Conservation (phyloP, 2,113 vertebrate genomes). For the Indicator indicator region DNA sequence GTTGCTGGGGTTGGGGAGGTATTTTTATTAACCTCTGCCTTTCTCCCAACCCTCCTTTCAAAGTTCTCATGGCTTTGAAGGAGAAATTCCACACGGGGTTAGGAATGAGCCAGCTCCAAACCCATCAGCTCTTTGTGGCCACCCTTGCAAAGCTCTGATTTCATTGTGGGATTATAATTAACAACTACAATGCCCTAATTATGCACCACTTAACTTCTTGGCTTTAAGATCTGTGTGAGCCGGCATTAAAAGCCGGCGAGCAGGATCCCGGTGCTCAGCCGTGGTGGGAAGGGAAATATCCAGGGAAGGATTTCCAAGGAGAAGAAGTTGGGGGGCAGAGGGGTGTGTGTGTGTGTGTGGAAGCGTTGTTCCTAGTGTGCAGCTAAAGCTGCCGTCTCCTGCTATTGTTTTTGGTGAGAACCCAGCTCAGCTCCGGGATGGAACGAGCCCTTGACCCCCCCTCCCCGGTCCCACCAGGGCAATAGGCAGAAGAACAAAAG, state of each 20-base stretch:
- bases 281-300: not conserved
- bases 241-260: not conserved
- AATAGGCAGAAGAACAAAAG: constrained; percentile 6
- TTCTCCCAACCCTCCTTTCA: not conserved
- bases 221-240: constrained; percentile 58
- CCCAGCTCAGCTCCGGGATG: fast-evolving
- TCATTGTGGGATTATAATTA: constrained; percentile 77
- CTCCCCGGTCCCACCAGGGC: not conserved
- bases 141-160: constrained; percentile 36
- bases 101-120: not conserved
- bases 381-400: not conserved
- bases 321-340: not conserved
- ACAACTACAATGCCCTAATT: constrained; percentile 73
- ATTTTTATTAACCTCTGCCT: not conserved
- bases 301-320: not conserved
- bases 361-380: not conserved
- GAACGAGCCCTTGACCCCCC: not conserved
- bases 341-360: not conserved
- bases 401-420: not conserved
- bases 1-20: fast-evolving
- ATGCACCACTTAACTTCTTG: constrained; percentile 66
- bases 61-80: not conserved
- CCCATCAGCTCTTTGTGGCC: constrained; percentile 48
- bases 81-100: not conserved
- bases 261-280: not conserved